Conservation (phyloP, 1,140 invertebrate genomes). For the Acromyrmex charruanus region DNA sequence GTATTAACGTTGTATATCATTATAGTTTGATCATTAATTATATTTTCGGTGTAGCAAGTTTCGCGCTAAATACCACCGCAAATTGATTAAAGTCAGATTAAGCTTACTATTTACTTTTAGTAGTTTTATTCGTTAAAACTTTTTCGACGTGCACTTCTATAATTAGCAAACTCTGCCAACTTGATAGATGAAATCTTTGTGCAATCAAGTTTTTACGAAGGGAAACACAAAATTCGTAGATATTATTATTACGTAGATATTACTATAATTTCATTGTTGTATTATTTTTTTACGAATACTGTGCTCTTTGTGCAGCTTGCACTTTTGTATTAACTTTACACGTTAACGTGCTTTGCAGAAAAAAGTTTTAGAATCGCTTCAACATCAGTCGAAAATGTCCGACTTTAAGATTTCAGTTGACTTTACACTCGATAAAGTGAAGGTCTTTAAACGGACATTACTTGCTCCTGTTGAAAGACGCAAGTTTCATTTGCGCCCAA, state of each 20-base stretch:
- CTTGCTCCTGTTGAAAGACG: constrained; percentile 44
- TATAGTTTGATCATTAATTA: constrained; percentile 1
- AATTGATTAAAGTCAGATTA: constrained; percentile 51
- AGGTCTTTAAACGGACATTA: constrained; percentile 22
- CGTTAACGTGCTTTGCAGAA: constrained; percentile 3
- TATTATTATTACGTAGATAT: too few species aligned
- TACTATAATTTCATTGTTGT: neutral
- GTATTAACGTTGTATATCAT: neutral
- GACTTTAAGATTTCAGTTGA: constrained; percentile 50
- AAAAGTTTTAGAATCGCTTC: constrained; percentile 15
- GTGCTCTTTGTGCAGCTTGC: neutral
- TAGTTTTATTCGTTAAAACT: constrained; percentile 30
- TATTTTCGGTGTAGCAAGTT: neutral
- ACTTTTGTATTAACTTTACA: neutral
- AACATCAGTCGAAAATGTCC: constrained; percentile 5
- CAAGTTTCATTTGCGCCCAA: constrained; percentile 53
- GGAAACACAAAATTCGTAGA: neutral
- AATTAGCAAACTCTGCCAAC: constrained; percentile 37
- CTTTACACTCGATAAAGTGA: constrained; percentile 45
- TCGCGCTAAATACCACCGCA: neutral
- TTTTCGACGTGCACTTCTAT: constrained; percentile 29
- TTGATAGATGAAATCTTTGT: constrained; percentile 33
- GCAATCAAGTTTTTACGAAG: neutral
- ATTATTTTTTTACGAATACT: neutral
- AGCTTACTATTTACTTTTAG: neutral